Conservation (phyloP, 2,113 vertebrate species). For the Ascaphus truei region DNA sequence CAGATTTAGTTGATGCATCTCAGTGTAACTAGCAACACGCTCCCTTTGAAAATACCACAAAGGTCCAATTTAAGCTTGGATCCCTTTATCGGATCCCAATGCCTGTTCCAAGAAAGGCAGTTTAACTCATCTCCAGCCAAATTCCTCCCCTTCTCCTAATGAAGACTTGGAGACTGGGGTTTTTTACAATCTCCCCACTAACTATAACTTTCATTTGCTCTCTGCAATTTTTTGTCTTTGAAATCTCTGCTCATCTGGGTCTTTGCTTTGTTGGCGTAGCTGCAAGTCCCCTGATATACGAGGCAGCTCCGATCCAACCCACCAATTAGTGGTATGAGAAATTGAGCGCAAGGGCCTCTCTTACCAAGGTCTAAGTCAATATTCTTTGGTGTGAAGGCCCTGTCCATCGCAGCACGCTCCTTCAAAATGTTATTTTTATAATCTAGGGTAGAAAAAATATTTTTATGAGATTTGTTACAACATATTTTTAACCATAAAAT, state of each 20-base stretch:
- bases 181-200: constrained; percentile 28
- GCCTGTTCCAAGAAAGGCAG: constrained; percentile 25
- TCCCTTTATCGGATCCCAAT: neutral
- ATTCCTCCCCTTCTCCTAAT: constrained; percentile 35
- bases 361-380: constrained; percentile 90
- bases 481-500: neutral
- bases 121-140: constrained; percentile 3
- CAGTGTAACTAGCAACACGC: no score
- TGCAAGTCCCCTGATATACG: neutral
- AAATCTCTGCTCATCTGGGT: neutral
- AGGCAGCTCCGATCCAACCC: neutral
- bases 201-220: constrained; percentile 24
- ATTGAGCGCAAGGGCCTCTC: neutral
- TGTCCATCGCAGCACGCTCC: constrained; percentile 70
- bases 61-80: neutral
- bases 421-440: constrained; percentile 95
- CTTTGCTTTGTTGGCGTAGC: neutral
- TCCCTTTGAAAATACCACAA: neutral
- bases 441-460: constrained; percentile 60
- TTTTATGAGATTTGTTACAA: neutral
- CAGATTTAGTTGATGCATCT: no score
- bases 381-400: constrained; percentile 70
- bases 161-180: constrained; percentile 43
- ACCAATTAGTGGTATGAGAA: constrained; percentile 11
- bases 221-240: neutral